phyloP scores from a whole-genome alignment of 1,140 invertebrate species.

The Drosophila subobscura region DNA sequence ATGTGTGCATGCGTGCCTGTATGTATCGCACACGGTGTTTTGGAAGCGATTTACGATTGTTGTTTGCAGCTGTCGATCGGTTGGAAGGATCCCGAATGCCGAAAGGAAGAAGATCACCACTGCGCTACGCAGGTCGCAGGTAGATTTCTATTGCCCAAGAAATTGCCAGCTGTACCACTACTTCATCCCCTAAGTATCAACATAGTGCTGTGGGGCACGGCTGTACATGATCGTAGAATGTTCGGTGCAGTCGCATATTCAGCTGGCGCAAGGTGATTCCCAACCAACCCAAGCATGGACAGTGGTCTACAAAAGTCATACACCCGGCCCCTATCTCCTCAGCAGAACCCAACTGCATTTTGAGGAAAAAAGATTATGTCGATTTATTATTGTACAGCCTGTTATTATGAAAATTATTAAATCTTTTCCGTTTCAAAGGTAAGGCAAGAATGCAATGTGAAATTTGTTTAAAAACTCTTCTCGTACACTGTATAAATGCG shows the following conservation, averaged over 20 bases:
- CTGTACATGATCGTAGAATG: conserved; percentile 49
- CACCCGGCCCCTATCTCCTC: too few relatives aligned
- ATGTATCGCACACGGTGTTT: conserved; percentile 52
- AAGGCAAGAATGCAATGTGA: too few relatives aligned
- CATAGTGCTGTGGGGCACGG: conserved; percentile 56
- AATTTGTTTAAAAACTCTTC: too few relatives aligned
- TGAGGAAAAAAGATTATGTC: too few relatives aligned
- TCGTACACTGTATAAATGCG: too few relatives aligned
- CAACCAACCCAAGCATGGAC: conserved; percentile 39
- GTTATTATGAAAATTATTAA: too few relatives aligned
- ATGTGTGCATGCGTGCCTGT: conserved; percentile 11
- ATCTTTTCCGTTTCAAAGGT: too few relatives aligned
- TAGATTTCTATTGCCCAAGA: conserved; percentile 59
- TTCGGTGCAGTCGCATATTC: conserved; percentile 60
- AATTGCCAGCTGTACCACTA: conserved; percentile 50
- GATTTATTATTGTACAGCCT: too few relatives aligned
- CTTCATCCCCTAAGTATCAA: conserved; percentile 68
- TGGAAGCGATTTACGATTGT: conserved; percentile 65
- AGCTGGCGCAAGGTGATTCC: conserved; percentile 81
- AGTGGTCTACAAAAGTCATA: neutral
- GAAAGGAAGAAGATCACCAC: conserved; percentile 62
- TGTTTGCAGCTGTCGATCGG: conserved; percentile 65
- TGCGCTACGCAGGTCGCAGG: conserved; percentile 76
- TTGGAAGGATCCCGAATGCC: conserved; percentile 1
- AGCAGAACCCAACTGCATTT: too few relatives aligned